phyloP scores from a whole-genome alignment of 2,797 vertebrate species.

The Halcyon leucocephala region DNA sequence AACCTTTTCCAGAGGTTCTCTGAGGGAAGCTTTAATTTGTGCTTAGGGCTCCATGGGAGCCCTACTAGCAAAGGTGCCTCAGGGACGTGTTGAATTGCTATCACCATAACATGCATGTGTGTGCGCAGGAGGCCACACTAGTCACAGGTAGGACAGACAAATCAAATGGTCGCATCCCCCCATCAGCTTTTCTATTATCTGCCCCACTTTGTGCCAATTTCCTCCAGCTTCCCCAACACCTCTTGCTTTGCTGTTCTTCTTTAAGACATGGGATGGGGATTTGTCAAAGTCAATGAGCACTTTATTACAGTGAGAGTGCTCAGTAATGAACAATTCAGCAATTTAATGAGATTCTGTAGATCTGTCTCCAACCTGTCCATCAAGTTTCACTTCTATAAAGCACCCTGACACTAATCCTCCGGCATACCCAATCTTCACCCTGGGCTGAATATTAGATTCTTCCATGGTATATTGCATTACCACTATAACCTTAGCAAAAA shows the following conservation, averaged over 20 bases:
- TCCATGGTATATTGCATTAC: constrained; percentile 85
- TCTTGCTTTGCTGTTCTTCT: constrained; percentile 78
- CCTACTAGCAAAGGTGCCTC: constrained; percentile 13
- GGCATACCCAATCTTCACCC: constrained; percentile 85
- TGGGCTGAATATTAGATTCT: constrained; percentile 87
- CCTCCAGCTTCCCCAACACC: constrained; percentile 70
- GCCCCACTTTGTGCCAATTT: constrained; percentile 74
- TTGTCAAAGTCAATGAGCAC: constrained; percentile 88
- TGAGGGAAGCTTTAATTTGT: constrained; percentile 36
- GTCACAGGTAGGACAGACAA: constrained; percentile 50
- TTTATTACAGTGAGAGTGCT: constrained; percentile 86
- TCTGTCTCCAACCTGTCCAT: constrained; percentile 86
- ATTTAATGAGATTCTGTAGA: constrained; percentile 89
- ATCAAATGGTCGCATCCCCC: constrained; percentile 45
- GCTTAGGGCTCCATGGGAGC: neutral
- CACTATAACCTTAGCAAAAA: constrained; percentile 86
- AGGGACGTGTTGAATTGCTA: neutral
- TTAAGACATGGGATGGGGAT: constrained; percentile 81
- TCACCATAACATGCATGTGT: neutral
- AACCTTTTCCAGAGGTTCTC: neutral
- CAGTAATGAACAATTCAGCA: constrained; percentile 87
- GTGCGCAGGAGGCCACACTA: neutral
- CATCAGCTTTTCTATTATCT: constrained; percentile 71
- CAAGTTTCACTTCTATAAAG: constrained; percentile 87
- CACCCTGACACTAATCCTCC: constrained; percentile 87